phyloP scores from a whole-genome alignment of 2,888 invertebrate genomes.

The Chrysomela aeneicollis region DNA sequence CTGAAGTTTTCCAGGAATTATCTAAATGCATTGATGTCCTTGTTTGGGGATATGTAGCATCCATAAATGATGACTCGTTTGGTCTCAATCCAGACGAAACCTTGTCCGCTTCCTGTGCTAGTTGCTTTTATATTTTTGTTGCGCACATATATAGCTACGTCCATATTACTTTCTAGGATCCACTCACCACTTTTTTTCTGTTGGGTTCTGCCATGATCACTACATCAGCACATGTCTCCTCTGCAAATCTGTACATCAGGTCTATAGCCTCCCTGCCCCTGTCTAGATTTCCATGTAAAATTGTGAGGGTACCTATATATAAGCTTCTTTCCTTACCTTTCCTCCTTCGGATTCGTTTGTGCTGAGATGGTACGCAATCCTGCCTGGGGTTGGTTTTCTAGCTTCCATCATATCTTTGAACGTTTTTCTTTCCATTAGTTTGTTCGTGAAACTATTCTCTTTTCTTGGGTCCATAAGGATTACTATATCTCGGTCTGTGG shows the following conservation, averaged over 20 bases:
- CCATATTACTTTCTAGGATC: slow-evolving; percentile 9
- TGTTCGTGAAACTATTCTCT: too few relatives aligned
- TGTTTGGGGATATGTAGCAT: slow-evolving; percentile 23
- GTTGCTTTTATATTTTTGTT: background rate
- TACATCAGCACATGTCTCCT: slow-evolving; percentile 21
- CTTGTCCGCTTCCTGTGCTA: slow-evolving; percentile 4
- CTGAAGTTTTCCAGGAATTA: background rate
- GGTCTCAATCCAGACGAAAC: slow-evolving; percentile 25
- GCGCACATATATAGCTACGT: slow-evolving; percentile 17
- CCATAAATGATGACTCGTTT: background rate
- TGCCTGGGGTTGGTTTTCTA: too few relatives aligned
- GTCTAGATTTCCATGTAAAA: slow-evolving; percentile 21
- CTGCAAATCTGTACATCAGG: slow-evolving; percentile 22
- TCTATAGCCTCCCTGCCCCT: slow-evolving; percentile 22
- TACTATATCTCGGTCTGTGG: too few relatives aligned
- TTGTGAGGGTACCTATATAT: background rate
- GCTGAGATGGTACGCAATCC: too few relatives aligned
- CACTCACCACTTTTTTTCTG: slow-evolving; percentile 7
- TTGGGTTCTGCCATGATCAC: slow-evolving; percentile 29
- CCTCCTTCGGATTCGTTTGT: slow-evolving; percentile 6
- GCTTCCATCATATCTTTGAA: too few relatives aligned
- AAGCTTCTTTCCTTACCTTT: slow-evolving; percentile 3
- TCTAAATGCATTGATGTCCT: background rate
- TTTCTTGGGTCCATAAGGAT: too few relatives aligned
- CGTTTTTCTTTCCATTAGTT: too few relatives aligned